Base-by-base conservation (phyloP, 2,797 vertebrate genomes). In the Kryptopterus vitreolus region DNA sequence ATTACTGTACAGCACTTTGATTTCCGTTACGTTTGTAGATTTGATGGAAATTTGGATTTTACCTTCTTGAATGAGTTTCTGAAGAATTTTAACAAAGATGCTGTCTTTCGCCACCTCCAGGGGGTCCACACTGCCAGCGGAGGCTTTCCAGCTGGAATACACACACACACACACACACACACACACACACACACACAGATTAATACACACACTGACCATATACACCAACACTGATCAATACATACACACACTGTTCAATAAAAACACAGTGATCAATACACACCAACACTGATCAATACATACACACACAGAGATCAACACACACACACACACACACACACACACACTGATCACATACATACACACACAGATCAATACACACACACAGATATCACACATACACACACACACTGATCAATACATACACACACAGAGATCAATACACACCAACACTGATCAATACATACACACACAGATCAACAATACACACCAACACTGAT, bases 1-100 rank as follows among this genome's bases (percentile, higher is more conserved):
- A 20, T 26, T 8, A 68, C 24, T 70, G 26, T 5, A 18, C 8
- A 0, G 46, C 46, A 52, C 9, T 29, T 26, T 29, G 4, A 29
- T 31, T 46, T 26, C 66, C 18, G 26, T 18, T 52, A 10, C n/a
- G 52, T 38, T 18, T 58, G 5, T 74, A 46, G 31, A 24, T 13
- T 59, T 9, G 72, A 59, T 10, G 9, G 38, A 58, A 20, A 31
- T 11, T 1, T 13, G 20, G 13, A 58, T 3, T 29, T 1, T 89
- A 97, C 97, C 96, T 92, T 98, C 96, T 88, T 98, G 95, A 75
- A 96, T 87, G 77, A 99, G 94, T 53, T 97, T 97, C 78, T 96
- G 94, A 76, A 99, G 87, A 87, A 98, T 96, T 92, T 96, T 98
- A 84, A 98, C 92, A 85, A 98, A 98, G 90, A 96, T 93, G 76